phyloP scores from a whole-genome alignment of 2,888 invertebrate species.

The Agrotis ipsilon region DNA sequence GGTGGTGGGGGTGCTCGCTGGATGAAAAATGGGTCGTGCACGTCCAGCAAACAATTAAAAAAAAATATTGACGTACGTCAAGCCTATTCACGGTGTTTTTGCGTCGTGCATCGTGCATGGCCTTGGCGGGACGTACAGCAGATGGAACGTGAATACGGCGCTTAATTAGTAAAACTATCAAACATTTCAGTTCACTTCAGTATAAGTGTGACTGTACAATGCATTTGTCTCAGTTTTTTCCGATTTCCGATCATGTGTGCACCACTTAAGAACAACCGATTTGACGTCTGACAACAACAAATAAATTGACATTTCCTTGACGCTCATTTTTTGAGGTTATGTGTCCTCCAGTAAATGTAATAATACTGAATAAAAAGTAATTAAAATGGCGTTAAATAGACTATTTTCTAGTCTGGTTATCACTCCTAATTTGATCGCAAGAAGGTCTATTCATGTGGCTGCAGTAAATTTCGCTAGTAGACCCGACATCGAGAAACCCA shows the following conservation, averaged over 20 bases:
- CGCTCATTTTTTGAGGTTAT: slow-evolving; percentile 19
- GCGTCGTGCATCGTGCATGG: no score
- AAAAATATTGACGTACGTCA: no score
- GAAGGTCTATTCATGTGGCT: slow-evolving; percentile 77
- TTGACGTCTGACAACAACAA: neutral
- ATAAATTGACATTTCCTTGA: slow-evolving; percentile 3
- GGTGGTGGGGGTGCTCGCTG: no score
- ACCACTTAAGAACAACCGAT: neutral
- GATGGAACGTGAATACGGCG: no score
- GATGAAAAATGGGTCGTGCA: no score
- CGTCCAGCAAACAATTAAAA: no score
- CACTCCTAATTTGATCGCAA: slow-evolving; percentile 73
- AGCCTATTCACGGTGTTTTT: no score
- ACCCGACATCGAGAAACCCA: slow-evolving; percentile 90
- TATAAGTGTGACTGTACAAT: no score
- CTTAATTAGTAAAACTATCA: no score
- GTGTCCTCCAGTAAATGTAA: neutral
- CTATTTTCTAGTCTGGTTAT: slow-evolving; percentile 81
- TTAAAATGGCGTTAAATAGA: slow-evolving; percentile 82
- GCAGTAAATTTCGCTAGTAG: slow-evolving; percentile 79
- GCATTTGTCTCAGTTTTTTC: no score
- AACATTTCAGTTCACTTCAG: no score
- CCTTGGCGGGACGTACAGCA: no score
- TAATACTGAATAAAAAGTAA: slow-evolving; percentile 13
- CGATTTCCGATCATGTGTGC: neutral